Evolutionary conservation across 2,113 vertebrate species (phyloP).

Genomic region (Atlantisia rogersi): DNA sequence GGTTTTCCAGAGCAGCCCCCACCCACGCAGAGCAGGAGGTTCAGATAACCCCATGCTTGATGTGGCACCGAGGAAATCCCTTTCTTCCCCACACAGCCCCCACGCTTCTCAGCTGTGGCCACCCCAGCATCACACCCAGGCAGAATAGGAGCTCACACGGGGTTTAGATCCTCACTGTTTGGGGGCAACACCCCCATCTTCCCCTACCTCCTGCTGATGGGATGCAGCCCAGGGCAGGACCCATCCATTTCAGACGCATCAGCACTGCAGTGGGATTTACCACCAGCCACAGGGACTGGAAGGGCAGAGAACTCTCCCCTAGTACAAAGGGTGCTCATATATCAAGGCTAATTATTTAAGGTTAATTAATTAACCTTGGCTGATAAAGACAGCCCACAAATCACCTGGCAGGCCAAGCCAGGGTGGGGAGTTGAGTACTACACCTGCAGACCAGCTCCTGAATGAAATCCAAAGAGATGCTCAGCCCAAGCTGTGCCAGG

Average conservation of each 20-base stretch:
- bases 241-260: not conserved
- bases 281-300: not conserved
- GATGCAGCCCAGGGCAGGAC: not conserved
- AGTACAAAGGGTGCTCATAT: not conserved
- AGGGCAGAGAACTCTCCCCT: no score
- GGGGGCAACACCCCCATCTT: not conserved
- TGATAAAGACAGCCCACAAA: not conserved
- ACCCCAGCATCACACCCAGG: not conserved
- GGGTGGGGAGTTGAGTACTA: not conserved
- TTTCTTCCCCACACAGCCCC: not conserved
- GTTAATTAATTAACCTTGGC: not conserved
- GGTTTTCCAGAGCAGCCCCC: not conserved
- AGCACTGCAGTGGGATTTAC: not conserved
- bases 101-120: accelerated
- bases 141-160: not conserved
- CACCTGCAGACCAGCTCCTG: not conserved
- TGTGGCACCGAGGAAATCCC: not conserved
- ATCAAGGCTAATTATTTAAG: not conserved
- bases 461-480: not conserved
- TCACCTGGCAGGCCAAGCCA: not conserved
- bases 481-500: accelerated
- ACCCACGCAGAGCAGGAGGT: not conserved
- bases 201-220: not conserved
- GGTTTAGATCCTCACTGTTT: accelerated
- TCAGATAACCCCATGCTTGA: not conserved